Percentiles rank a stretch among this genome's conserved stretches.
These are phyloP conservation scores for Dromas ardeola DNA, from an alignment of 2,113 vertebrate species.

Conservation along the genomic window DNA sequence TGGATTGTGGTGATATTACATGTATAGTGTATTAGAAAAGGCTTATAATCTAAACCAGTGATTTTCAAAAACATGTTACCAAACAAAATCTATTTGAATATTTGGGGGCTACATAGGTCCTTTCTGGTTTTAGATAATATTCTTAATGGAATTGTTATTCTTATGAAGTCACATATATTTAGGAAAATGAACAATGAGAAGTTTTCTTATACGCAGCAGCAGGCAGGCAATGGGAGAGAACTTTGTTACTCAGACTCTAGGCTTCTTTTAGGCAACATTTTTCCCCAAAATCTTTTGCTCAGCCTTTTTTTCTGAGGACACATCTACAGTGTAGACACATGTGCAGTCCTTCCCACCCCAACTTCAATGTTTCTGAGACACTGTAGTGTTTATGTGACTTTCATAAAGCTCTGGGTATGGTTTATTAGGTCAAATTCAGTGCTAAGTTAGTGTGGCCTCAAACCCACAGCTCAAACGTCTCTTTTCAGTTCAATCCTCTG, in stretches of 20 bases:
- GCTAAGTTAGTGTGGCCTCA: not conserved
- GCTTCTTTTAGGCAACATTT: not conserved
- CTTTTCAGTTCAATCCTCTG: not conserved
- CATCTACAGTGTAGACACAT: accelerated
- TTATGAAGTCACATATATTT: not conserved
- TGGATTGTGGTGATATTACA: not conserved
- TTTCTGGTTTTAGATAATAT: not conserved
- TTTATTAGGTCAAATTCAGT: not conserved
- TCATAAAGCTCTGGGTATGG: not conserved
- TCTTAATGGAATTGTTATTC: not conserved
- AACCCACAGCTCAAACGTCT: not conserved
- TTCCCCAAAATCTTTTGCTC: not conserved
- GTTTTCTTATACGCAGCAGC: not conserved
- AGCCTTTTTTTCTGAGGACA: not conserved
- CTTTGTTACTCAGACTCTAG: not conserved
- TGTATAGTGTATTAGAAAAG: not conserved
- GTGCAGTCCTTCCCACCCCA: not conserved
- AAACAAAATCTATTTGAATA: not conserved
- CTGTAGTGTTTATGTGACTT: not conserved
- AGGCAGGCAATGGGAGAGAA: not conserved
- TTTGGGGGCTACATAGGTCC: not conserved
- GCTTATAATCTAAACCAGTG: not conserved
- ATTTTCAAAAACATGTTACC: not conserved
- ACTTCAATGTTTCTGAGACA: not conserved
- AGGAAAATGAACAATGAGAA: not conserved